Evolutionary conservation across 64 coral and sea anemone genomes (phyloP).

Genomic region (Montipora cactus): DNA sequence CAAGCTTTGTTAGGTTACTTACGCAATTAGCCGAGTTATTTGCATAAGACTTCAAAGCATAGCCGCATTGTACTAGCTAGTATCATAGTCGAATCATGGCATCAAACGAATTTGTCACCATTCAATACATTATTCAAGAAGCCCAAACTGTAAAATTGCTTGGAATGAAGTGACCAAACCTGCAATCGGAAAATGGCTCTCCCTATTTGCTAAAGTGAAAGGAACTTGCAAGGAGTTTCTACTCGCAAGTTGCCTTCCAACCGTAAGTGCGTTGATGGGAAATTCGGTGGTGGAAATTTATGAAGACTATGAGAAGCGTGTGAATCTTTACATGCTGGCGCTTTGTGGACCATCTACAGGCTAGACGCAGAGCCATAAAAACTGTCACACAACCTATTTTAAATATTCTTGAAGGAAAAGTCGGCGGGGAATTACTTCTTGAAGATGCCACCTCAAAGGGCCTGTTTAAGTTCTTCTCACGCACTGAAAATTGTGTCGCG

Average conservation of each 20-base stretch:
- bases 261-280: too few relatives aligned
- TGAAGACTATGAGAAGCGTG: constrained; percentile 34
- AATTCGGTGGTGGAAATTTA: neutral
- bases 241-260: too few relatives aligned
- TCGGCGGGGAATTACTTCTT: too few relatives aligned
- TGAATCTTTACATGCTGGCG: constrained; percentile 44
- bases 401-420: neutral
- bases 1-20: too few relatives aligned
- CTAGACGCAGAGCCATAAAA: constrained; percentile 20
- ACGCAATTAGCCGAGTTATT: too few relatives aligned
- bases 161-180: constrained; percentile 8
- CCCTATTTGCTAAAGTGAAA: too few relatives aligned
- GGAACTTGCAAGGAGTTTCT: too few relatives aligned
- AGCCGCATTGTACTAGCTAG: too few relatives aligned
- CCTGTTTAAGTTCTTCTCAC: neutral
- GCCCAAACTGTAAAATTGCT: neutral
- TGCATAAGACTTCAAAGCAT: too few relatives aligned
- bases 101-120: too few relatives aligned
- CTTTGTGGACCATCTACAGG: neutral
- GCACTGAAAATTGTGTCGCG: neutral
- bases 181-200: too few relatives aligned
- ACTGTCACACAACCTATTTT: constrained; percentile 1
- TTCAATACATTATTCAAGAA: too few relatives aligned
- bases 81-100: neutral
- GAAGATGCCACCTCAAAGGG: constrained; percentile 53